phyloP scores from a whole-genome alignment of 1,140 invertebrate genomes.

The Carposina sasakii region DNA sequence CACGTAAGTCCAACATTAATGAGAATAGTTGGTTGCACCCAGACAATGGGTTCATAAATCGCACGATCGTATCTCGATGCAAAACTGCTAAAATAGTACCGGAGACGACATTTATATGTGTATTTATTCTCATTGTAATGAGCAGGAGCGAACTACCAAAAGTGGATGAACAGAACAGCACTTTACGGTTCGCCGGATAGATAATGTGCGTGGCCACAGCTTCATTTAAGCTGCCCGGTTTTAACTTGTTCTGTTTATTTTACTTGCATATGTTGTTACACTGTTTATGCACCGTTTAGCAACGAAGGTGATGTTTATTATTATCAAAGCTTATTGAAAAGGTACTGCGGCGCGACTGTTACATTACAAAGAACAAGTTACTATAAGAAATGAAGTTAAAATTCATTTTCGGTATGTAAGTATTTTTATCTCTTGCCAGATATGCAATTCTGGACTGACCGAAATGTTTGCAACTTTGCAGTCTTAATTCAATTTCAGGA shows the following conservation, averaged over 20 bases:
- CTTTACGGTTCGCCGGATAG: not conserved
- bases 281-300: not conserved
- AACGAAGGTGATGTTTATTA: too few relatives aligned
- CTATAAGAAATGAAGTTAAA: too few relatives aligned
- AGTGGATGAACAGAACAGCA: too few relatives aligned
- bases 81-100: slow-evolving; percentile 33
- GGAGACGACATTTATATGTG: slow-evolving; percentile 13
- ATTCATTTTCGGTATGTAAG: too few relatives aligned
- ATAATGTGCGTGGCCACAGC: not conserved
- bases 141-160: slow-evolving; percentile 1
- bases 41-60: slow-evolving; percentile 42
- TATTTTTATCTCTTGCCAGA: too few relatives aligned
- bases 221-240: not conserved
- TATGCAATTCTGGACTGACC: too few relatives aligned
- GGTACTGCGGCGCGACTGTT: too few relatives aligned
- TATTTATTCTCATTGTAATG: slow-evolving; percentile 8
- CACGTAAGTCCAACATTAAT: too few relatives aligned
- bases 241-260: not conserved
- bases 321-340: too few relatives aligned
- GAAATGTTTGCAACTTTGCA: too few relatives aligned
- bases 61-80: slow-evolving; percentile 30
- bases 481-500: too few relatives aligned
- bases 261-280: not conserved
- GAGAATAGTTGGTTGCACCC: slow-evolving; percentile 25
- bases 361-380: too few relatives aligned